phyloP scores from a whole-genome alignment of 2,797 vertebrate species.

The Falco berigora region DNA sequence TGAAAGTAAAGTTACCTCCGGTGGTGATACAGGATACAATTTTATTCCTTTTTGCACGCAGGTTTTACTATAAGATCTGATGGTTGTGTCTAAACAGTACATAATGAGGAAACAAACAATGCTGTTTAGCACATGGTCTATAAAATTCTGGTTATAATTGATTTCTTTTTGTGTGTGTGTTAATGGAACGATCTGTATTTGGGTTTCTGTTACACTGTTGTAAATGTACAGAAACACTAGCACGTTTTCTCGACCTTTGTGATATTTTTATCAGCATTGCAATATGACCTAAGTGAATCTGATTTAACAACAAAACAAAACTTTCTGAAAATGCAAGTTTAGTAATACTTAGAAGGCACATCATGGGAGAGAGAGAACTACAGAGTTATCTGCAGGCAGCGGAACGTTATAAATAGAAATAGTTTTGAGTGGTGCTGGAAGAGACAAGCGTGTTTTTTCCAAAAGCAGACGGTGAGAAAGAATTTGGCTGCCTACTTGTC shows the following conservation, averaged over 20 bases:
- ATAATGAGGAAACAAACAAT: neutral
- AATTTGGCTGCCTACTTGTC: neutral
- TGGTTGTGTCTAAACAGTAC: neutral
- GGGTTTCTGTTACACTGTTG: neutral
- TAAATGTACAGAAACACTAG: neutral
- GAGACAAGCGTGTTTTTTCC: neutral
- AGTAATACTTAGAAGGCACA: neutral
- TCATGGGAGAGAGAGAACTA: neutral
- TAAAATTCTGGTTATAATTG: neutral
- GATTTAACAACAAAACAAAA: neutral
- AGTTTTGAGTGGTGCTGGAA: neutral
- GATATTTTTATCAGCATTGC: neutral
- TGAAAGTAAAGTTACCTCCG: neutral
- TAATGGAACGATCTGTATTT: neutral
- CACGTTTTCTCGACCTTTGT: neutral
- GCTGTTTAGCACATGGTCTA: neutral
- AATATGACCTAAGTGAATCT: neutral
- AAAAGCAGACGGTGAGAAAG: neutral
- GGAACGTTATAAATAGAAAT: slow-evolving; percentile 11
- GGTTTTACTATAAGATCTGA: neutral
- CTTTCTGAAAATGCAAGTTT: neutral
- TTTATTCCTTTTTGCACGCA: neutral
- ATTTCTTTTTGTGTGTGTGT: neutral
- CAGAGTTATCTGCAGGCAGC: neutral
- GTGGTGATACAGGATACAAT: neutral